phyloP scores from a whole-genome alignment of 2,113 vertebrate genomes.

The Ictidomys tridecemlineatus region DNA sequence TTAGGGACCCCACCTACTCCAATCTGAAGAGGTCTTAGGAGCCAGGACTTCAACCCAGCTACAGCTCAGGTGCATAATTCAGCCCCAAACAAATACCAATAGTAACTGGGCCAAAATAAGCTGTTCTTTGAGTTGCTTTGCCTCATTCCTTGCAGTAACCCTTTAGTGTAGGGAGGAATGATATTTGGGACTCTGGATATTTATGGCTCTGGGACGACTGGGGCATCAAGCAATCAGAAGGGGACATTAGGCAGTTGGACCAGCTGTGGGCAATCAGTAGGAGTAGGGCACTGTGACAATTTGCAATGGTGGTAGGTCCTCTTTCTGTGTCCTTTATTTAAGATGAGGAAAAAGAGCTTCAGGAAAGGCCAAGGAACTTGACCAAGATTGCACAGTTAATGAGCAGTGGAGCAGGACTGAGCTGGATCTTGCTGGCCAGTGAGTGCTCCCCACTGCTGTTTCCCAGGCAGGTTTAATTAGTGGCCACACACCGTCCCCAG shows the following conservation, averaged over 20 bases:
- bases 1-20: not conserved
- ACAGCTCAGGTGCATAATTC: not conserved
- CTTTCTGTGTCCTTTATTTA: not conserved
- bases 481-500: not conserved
- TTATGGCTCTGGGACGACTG: not conserved
- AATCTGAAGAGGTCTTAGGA: not conserved
- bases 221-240: not conserved
- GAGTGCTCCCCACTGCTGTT: not conserved
- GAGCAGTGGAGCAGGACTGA: not conserved
- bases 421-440: not conserved
- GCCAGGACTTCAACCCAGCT: not conserved
- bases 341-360: slow-evolving; percentile 36
- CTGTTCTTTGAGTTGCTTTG: not conserved
- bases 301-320: not conserved
- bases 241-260: not conserved
- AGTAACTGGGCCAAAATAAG: not conserved
- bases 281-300: not conserved
- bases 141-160: not conserved
- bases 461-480: slow-evolving; percentile 54
- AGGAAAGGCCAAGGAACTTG: slow-evolving; percentile 38
- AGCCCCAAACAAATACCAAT: not conserved
- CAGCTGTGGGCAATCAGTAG: not conserved
- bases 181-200: not conserved
- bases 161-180: not conserved
- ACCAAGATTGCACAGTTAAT: not conserved